Percentiles rank a stretch among this genome's conserved stretches.
These are phyloP conservation scores for Toxonevra muliebris DNA, from an alignment of 2,888 invertebrate genomes.

Conservation along the genomic window DNA sequence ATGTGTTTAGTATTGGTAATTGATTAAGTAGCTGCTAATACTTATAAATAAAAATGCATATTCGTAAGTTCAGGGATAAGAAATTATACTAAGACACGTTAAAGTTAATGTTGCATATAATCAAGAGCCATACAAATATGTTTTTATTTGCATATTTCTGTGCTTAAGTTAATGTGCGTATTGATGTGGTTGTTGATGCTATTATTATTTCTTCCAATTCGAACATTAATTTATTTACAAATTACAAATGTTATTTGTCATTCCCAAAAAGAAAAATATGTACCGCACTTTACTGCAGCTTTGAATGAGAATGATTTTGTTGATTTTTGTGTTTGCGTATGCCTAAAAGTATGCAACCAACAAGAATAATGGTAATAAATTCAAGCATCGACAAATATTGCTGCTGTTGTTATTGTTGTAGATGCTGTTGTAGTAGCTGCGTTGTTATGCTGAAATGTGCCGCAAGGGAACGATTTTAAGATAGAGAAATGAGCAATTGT, in stretches of 20 bases:
- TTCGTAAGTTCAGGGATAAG: no score
- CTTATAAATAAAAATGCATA: no score
- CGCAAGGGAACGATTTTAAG: conserved; percentile 1
- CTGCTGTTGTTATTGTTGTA: no score
- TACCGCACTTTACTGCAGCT: neutral
- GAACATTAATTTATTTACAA: conserved; percentile 3
- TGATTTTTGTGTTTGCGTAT: neutral
- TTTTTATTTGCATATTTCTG: neutral
- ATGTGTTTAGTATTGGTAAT: no score
- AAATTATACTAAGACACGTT: neutral
- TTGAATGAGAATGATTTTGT: neutral
- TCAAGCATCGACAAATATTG: neutral
- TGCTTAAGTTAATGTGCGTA: neutral
- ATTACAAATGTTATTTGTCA: neutral
- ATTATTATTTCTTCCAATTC: neutral
- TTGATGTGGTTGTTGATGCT: neutral
- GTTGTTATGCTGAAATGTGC: conserved; percentile 6
- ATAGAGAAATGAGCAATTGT: neutral
- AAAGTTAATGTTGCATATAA: neutral
- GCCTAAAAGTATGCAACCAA: neutral
- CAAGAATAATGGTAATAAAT: neutral
- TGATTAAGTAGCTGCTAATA: no score
- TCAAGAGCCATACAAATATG: neutral
- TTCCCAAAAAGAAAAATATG: neutral
- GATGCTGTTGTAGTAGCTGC: no score